Conservation (phyloP, 2,888 invertebrate species). For the Ennomos quercinarius region DNA sequence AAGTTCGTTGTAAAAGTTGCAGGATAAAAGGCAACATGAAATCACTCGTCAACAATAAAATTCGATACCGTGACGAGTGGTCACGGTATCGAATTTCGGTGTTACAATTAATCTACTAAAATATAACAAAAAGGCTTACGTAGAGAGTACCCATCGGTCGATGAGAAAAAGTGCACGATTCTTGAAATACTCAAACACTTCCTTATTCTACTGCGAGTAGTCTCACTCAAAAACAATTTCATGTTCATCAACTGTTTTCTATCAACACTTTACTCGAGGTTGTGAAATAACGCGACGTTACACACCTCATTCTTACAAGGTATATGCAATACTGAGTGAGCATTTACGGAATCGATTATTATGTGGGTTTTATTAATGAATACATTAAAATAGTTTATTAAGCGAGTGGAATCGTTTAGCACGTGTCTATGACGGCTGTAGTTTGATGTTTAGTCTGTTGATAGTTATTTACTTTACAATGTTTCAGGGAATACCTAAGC, state of each 20-base stretch:
- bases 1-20: too few species aligned
- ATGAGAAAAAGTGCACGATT: conserved; percentile 42
- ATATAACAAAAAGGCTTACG: conserved; percentile 51
- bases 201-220: conserved; percentile 29
- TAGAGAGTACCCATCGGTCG: conserved; percentile 48
- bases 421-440: conserved; percentile 42
- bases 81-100: too few species aligned
- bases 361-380: conserved; percentile 51
- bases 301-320: conserved; percentile 20
- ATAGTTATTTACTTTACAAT: background rate
- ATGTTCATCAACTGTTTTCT: conserved; percentile 13
- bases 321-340: conserved; percentile 29
- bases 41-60: too few species aligned
- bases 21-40: too few species aligned
- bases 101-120: background rate
- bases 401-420: conserved; percentile 40
- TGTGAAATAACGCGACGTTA: conserved; percentile 17
- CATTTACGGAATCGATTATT: conserved; percentile 44
- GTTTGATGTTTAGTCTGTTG: conserved; percentile 1
- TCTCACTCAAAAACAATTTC: conserved; percentile 12
- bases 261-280: conserved; percentile 7
- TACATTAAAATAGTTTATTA: conserved; percentile 56
- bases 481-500: too few species aligned
- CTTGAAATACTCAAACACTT: conserved; percentile 42
- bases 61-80: too few species aligned